These are phyloP conservation scores for Diploptera punctata DNA, from an alignment of 2,888 invertebrate genomes.

Conservation along the genomic window DNA sequence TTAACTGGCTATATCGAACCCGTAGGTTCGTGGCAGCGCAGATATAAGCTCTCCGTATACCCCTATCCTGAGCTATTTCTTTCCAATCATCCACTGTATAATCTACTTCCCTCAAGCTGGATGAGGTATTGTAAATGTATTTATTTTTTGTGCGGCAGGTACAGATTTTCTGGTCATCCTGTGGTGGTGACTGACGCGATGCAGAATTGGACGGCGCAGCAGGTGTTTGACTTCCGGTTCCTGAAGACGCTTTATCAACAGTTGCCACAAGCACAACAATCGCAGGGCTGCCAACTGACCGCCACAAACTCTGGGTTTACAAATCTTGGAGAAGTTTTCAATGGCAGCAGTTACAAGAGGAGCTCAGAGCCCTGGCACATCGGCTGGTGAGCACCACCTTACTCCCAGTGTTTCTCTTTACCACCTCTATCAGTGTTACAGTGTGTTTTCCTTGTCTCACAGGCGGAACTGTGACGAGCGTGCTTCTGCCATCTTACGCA, in stretches of 20 bases:
- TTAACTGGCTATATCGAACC: no score
- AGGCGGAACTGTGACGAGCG: slow-evolving; percentile 63
- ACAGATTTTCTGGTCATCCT: slow-evolving; percentile 58
- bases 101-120: no score
- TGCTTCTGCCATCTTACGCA: slow-evolving; percentile 56
- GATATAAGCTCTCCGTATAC: no score
- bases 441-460: slow-evolving; percentile 33
- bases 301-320: slow-evolving; percentile 53
- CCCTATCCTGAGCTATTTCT: no score
- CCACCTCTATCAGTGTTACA: no score
- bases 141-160: no score
- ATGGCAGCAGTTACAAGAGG: slow-evolving; percentile 53
- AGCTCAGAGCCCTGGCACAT: slow-evolving; percentile 60
- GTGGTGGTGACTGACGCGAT: slow-evolving; percentile 59
- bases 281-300: slow-evolving; percentile 16
- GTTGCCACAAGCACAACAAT: slow-evolving; percentile 32
- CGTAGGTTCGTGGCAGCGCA: no score
- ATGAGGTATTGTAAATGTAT: no score
- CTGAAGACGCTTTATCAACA: slow-evolving; percentile 54
- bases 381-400: slow-evolving; percentile 59
- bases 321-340: slow-evolving; percentile 57
- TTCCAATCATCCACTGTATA: no score
- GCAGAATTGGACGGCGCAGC: slow-evolving; percentile 58
- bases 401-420: no score
- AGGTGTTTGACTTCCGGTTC: slow-evolving; percentile 58